Percentiles rank a stretch among this genome's conserved stretches.
phyloP scores from a whole-genome alignment of 2,113 vertebrate species.

The Oceanodroma tethys region DNA sequence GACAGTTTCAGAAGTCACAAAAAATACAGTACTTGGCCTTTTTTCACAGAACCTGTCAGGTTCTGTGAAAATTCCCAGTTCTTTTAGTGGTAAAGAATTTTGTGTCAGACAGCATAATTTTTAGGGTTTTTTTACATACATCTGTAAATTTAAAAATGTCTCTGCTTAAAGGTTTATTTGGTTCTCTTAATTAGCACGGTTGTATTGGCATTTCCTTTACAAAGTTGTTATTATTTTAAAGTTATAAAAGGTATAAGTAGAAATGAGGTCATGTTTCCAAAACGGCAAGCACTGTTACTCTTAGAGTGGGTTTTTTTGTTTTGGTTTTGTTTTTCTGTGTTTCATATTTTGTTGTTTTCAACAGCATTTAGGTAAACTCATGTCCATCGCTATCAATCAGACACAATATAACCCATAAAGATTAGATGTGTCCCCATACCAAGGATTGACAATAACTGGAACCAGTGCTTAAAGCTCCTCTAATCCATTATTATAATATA shows the following conservation, averaged over 20 bases:
- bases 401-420: neutral
- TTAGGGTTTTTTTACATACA: neutral
- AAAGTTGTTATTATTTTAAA: neutral
- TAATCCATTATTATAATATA: neutral
- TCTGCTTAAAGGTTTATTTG: neutral
- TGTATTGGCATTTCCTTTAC: neutral
- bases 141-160: neutral
- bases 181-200: neutral
- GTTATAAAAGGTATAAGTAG: neutral
- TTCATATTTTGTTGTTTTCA: neutral
- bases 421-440: neutral
- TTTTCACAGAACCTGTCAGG: neutral
- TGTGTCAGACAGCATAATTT: neutral
- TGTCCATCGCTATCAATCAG: neutral
- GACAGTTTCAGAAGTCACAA: neutral
- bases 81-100: neutral
- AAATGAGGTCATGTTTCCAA: neutral
- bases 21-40: neutral
- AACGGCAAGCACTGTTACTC: neutral
- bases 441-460: neutral
- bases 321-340: neutral
- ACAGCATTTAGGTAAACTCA: neutral
- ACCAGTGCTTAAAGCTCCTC: neutral
- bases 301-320: neutral
- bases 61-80: neutral